These are phyloP conservation scores for Drosophila pseudoananassae DNA, from an alignment of 1,140 invertebrate species.

Conservation along the genomic window DNA sequence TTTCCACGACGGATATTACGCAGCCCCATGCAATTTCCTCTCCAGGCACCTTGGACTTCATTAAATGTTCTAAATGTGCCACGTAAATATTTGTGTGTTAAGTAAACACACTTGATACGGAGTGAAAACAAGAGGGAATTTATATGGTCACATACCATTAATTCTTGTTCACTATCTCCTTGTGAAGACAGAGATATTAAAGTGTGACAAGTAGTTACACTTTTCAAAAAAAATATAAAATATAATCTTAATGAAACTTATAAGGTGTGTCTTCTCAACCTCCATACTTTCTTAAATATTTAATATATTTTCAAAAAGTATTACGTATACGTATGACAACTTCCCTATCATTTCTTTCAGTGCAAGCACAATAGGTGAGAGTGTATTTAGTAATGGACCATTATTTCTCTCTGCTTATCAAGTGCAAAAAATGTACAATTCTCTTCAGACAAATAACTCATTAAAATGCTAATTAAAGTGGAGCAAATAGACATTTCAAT, in stretches of 20 bases:
- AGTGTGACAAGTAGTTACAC: background rate
- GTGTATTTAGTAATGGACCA: conserved; percentile 12
- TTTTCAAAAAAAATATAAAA: background rate
- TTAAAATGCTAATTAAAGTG: conserved; percentile 34
- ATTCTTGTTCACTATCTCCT: background rate
- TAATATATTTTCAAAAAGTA: background rate
- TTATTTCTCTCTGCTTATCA: conserved; percentile 21
- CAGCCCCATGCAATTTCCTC: conserved; percentile 48
- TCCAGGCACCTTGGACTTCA: background rate
- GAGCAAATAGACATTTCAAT: conserved; percentile 34
- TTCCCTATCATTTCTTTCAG: background rate
- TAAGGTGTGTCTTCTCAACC: too few relatives aligned
- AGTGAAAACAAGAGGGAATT: conserved; percentile 53
- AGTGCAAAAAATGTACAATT: conserved; percentile 14
- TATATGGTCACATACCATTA: background rate
- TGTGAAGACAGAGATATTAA: background rate
- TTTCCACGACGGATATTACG: conserved; percentile 59
- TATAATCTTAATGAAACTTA: background rate
- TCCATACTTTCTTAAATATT: too few relatives aligned
- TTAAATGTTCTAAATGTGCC: conserved; percentile 26
- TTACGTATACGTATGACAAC: background rate
- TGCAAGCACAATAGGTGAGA: background rate
- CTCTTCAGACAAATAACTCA: conserved; percentile 24
- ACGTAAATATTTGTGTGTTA: conserved; percentile 24
- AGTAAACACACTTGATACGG: conserved; percentile 32